These are phyloP conservation scores for Argentina silus DNA, from an alignment of 2,797 vertebrate genomes.

Conservation along the genomic window DNA sequence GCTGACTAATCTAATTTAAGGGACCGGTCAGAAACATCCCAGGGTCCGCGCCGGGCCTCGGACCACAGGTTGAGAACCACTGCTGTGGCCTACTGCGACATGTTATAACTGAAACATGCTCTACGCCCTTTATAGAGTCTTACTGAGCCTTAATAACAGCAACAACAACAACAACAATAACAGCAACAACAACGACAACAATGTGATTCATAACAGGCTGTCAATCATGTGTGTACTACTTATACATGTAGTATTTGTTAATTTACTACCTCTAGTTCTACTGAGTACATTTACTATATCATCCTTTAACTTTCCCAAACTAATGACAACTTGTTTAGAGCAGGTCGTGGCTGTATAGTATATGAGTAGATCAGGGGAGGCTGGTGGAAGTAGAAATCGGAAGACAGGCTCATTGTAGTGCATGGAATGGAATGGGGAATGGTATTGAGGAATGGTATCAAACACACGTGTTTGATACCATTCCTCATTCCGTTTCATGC, in stretches of 20 bases:
- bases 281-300: conserved; percentile 44
- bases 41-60: too few relatives aligned
- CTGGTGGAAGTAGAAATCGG: conserved; percentile 21
- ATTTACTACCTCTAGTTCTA: conserved; percentile 76
- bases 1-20: too few relatives aligned
- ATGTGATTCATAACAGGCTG: conserved; percentile 30
- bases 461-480: too few relatives aligned
- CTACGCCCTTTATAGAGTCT: conserved; percentile 33
- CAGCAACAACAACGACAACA: conserved; percentile 41
- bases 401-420: neutral
- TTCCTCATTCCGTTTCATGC: too few relatives aligned
- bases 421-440: too few relatives aligned
- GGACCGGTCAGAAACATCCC: too few relatives aligned
- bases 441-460: too few relatives aligned
- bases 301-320: conserved; percentile 33
- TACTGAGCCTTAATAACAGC: conserved; percentile 63
- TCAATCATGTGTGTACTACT: conserved; percentile 42
- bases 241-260: conserved; percentile 60
- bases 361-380: conserved; percentile 40
- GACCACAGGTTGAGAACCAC: too few relatives aligned
- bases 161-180: conserved; percentile 55
- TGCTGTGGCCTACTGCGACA: neutral
- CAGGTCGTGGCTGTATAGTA: neutral
- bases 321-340: neutral
- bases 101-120: neutral